Evolutionary conservation across 2,113 vertebrate genomes (phyloP), one percentile per base, ranked within the genome.

Genomic region (Talpa occidentalis): DNA sequence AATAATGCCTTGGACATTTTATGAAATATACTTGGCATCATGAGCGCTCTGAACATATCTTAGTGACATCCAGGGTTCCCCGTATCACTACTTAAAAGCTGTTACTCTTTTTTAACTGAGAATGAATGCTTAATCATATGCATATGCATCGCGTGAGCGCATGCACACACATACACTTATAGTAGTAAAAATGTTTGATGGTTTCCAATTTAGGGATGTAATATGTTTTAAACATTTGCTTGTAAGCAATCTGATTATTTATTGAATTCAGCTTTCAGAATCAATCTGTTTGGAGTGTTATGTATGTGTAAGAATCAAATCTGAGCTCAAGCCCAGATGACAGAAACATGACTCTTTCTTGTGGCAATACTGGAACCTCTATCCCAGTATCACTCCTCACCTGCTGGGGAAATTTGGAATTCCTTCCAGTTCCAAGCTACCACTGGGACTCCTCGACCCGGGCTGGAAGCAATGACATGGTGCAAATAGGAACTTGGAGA

Each of bases 181-280:
- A 47, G 47, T 54, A 30, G 24, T 47, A 62, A 76, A 88, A 94
- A 64, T 90, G 60, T 49, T 11, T 70, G 28, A 28, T 1, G 11
- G 2, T 60, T 19, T 28, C 11, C 28, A 85, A 40, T 76, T 84
- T 92, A 94, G 83, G 22, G 90, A 90, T 66, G 47, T 32, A 69
- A 19, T 32, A 62, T 72, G 35, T 89, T 94, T 82, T 35, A 59
- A 67, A 89, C 1, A 8, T 56, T 95, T 81, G 21, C 14, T 24
- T 89, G 4, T 47, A 49, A 91, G 54, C 11, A 35, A 6, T 11
- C 44, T 66, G 21, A 91, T 90, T 89, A 49, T n/a, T 72, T 83
- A 4, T 64, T 87, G 30, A 93, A 91, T 30, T 47, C 60, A 94
- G 5, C 0, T 76, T 94, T 94, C 60, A 92, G 40, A 67, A 77